Percentiles rank a stretch among this genome's conserved stretches.
These are phyloP conservation scores for Syngnathus acus DNA, from an alignment of 2,797 vertebrate genomes.

Conservation along the genomic window DNA sequence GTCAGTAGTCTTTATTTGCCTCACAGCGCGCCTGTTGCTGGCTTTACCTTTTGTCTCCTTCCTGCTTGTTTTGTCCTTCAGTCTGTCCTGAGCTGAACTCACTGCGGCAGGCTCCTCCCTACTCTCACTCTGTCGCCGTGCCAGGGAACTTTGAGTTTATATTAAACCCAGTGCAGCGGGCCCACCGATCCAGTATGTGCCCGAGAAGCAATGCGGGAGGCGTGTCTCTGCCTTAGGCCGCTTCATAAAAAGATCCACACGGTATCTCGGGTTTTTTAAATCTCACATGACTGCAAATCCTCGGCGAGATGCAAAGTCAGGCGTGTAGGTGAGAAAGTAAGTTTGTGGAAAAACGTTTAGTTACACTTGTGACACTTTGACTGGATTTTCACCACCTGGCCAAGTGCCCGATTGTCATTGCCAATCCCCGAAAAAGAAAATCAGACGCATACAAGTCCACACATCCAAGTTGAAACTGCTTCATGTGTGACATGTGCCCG, in stretches of 20 bases:
- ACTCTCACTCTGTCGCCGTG: slow-evolving; percentile 35
- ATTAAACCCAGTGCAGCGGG: slow-evolving; percentile 57
- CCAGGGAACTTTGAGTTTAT: slow-evolving; percentile 67
- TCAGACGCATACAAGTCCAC: background rate
- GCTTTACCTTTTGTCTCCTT: slow-evolving; percentile 21
- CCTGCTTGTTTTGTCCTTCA: slow-evolving; percentile 66
- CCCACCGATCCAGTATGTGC: slow-evolving; percentile 19
- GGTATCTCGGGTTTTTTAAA: background rate
- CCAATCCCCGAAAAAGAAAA: too few relatives aligned
- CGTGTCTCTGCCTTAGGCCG: slow-evolving; percentile 4
- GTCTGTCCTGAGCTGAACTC: slow-evolving; percentile 60
- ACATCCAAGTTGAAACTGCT: background rate
- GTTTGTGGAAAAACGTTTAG: background rate
- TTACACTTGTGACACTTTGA: background rate
- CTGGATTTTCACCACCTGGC: background rate
- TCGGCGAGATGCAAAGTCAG: background rate
- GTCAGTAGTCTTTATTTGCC: slow-evolving; percentile 11
- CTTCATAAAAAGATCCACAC: background rate
- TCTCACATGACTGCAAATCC: background rate
- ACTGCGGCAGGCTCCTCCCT: slow-evolving; percentile 56
- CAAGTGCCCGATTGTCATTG: background rate
- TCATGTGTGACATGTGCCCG: background rate
- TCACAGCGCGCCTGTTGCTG: background rate
- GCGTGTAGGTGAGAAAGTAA: background rate
- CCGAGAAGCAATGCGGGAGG: slow-evolving; percentile 6